Evolutionary conservation across 2,888 invertebrate species (phyloP), one percentile per base, ranked within the genome.

Genomic region (Trilocha varians): DNA sequence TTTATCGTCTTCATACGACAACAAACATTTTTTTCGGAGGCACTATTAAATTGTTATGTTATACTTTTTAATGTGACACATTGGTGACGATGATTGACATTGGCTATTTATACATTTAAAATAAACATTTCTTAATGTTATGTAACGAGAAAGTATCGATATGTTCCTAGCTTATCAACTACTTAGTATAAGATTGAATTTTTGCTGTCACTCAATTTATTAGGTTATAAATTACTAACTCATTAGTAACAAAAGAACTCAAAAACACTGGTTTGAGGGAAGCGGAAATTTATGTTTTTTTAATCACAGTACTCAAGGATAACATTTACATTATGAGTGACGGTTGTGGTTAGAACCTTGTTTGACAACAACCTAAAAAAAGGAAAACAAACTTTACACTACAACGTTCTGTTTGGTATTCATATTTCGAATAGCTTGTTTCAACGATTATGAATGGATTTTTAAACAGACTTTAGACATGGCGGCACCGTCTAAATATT

Each of bases 401-500:
- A 3, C 18, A 38, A n/a, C 11, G 32, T 38, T 32, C 38, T 38
- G 32, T 38, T 38, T 38, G n/a, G 32, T 33, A 16, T 38, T 38
- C n/a, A n/a, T 32, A 9, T 32, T 38, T 32, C 16, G n/a, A 18
- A 25, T 13, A 15, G 8, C n/a, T 3, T 38, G 25, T n/a, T 42
- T 16, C 25, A 17, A 34, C 34, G 14, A 16, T 40, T 34, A 35
- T 18, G 14, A 25, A 41, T 37, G 34, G 17, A 34, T 38, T 18
- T 16, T 38, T 16, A 13, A 38, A 38, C 25, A 35, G 13, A 34
- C 34, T 13, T 38, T 38, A n/a, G 42, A 34, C 32, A 17, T 32
- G 38, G 32, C 25, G 16, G 16, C 25, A 39, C 25, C 13, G 16
- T 13, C 18, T 15, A 25, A 14, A 15, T 43, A 46, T 48, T 47